Evolutionary conservation across 30 jellyfish, hydroid and myxozoan genomes (phyloP).

Genomic region (Turritopsis rubra): DNA sequence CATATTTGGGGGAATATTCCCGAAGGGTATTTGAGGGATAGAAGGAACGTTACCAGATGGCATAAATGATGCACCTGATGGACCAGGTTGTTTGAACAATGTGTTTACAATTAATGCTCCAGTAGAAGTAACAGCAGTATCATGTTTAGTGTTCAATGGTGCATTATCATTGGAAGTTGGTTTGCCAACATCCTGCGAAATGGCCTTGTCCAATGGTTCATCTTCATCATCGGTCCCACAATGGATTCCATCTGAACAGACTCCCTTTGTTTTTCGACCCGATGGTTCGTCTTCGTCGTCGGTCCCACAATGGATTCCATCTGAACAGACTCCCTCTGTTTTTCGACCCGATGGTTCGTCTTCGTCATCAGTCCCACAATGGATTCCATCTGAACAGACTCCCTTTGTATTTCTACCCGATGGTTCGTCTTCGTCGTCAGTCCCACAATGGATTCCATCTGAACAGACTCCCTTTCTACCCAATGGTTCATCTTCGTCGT

Average conservation of each 20-base stretch:
- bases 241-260: slow-evolving; percentile 52
- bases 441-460: slow-evolving; percentile 70
- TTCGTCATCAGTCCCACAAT: slow-evolving; percentile 61
- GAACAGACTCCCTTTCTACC: slow-evolving; percentile 22
- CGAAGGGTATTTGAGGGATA: neutral
- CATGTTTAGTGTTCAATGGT: neutral
- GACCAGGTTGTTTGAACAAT: neutral
- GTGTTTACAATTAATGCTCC: neutral
- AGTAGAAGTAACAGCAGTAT: neutral
- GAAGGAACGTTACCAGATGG: neutral
- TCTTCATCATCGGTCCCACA: slow-evolving; percentile 65
- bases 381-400: slow-evolving; percentile 37
- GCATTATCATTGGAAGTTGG: neutral
- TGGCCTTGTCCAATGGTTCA: neutral
- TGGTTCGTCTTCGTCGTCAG: slow-evolving; percentile 48
- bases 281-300: slow-evolving; percentile 39
- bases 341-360: slow-evolving; percentile 24
- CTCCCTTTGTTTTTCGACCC: neutral
- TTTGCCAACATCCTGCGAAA: neutral
- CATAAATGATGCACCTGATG: neutral
- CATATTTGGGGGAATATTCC: neutral
- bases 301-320: slow-evolving; percentile 56
- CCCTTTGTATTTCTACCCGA: neutral
- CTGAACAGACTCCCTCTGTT: slow-evolving; percentile 19
- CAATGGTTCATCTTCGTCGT: slow-evolving; percentile 33